Evolutionary conservation across 2,888 invertebrate genomes (phyloP), one percentile per base, ranked within the genome.

Genomic region (Drosophila ezoana): DNA sequence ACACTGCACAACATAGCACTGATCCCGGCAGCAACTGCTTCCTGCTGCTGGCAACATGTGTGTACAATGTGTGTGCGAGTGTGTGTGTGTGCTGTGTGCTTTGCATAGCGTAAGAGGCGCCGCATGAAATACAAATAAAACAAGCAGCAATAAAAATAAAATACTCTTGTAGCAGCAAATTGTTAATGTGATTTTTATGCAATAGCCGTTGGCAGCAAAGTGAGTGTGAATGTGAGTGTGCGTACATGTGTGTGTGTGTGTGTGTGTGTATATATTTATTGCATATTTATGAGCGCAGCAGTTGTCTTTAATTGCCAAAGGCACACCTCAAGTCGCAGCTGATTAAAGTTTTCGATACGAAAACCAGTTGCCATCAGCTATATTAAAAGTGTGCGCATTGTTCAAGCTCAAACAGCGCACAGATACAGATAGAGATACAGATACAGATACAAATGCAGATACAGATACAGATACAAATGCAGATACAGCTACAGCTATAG

Each of bases 151-250:
- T 89, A 89, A 87, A 87, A 88, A 88, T 88, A 89, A 89, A 88
- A 89, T 83, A 79, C 89, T 81, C 87, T 75, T 85, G 85, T 85
- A 69, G 72, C 85, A 87, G 83, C 83, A 83, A 89, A 90, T 87
- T 89, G 87, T 89, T 89, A 89, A 89, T 89, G 90, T 75, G 78
- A 83, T 86, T 87, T 87, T 87, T 89, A 87, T 87, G 89, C 89
- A 86, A 87, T 84, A 53, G 66, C 62, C 53, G 1, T 14, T 11
- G 41, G 53, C 11, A 11, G 44, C 16, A 20, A 58, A n/a, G 41
- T 8, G 10, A 45, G 43, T 20, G 47, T 11, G 40, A 48, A 44
- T 33, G 18, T 23, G 47, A 40, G 10, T 57, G 43, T 32, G 43
- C 20, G 18, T 18, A 18, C 18, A 18, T 18, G 18, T 18, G 23